These are phyloP conservation scores for Aratinga solstitialis DNA, from an alignment of 2,797 vertebrate species.

Conservation along the genomic window DNA sequence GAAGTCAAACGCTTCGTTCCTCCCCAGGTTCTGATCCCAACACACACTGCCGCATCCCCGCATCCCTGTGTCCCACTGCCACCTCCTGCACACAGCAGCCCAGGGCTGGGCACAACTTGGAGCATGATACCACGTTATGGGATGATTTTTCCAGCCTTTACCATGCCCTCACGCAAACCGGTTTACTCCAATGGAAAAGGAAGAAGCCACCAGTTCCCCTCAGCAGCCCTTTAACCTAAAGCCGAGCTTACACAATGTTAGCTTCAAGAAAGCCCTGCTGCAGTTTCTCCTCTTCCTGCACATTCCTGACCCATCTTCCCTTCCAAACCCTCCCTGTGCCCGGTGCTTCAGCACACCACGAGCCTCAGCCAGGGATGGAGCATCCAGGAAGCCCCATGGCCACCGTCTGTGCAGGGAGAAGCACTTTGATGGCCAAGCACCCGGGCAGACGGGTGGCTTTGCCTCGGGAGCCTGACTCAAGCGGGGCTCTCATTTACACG, in stretches of 20 bases:
- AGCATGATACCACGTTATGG: fast-evolving
- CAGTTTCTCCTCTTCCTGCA: background rate
- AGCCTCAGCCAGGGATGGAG: background rate
- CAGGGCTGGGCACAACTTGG: background rate
- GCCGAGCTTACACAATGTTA: background rate
- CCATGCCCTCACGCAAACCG: background rate
- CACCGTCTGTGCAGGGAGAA: background rate
- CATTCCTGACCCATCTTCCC: background rate
- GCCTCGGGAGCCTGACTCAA: slow-evolving; percentile 53
- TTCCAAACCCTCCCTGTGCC: background rate
- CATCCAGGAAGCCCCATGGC: background rate
- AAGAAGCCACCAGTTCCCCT: background rate
- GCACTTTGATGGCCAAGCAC: background rate
- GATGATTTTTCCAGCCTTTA: background rate
- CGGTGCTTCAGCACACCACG: fast-evolving
- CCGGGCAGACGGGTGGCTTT: background rate
- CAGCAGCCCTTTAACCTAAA: background rate
- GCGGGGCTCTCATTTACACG: background rate
- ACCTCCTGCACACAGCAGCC: background rate
- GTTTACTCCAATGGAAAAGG: background rate
- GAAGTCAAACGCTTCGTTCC: fast-evolving
- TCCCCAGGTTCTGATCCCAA: fast-evolving
- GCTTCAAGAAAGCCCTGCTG: background rate
- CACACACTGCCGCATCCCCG: fast-evolving
- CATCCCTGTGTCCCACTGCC: fast-evolving